phyloP scores from a whole-genome alignment of 2,113 vertebrate species.

The Oriolus oriolus region DNA sequence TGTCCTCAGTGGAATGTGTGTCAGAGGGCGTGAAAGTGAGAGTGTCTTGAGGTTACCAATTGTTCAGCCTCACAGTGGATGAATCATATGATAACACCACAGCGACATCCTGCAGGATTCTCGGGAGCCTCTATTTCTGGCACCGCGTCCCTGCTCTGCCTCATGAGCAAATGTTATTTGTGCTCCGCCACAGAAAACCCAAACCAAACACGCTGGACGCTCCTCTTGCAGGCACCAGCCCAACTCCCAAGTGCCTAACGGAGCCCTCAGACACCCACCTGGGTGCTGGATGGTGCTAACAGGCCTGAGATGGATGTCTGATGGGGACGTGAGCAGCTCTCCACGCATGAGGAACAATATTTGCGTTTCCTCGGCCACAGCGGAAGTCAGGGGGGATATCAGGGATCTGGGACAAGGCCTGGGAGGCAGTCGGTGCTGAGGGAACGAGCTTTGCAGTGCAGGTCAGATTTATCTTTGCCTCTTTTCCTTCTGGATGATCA shows the following conservation, averaged over 20 bases:
- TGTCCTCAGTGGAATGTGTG: conserved; percentile 54
- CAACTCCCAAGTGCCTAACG: neutral
- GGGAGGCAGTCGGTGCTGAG: neutral
- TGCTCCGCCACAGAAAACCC: conserved; percentile 11
- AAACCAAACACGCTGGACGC: neutral
- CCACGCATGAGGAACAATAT: neutral
- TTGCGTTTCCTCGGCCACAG: conserved; percentile 19
- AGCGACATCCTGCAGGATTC: conserved; percentile 72
- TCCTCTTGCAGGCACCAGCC: neutral
- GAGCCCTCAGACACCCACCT: neutral
- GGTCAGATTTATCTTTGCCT: neutral
- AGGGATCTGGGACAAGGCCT: neutral
- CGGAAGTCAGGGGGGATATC: neutral
- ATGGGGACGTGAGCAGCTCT: neutral
- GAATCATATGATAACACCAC: conserved; percentile 72
- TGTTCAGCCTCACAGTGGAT: conserved; percentile 63
- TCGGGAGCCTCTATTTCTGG: conserved; percentile 73
- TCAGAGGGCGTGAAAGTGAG: conserved; percentile 66
- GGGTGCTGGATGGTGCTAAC: neutral
- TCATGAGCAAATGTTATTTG: conserved; percentile 68
- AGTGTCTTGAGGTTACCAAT: conserved; percentile 60
- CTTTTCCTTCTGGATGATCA: neutral
- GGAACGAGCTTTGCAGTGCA: neutral
- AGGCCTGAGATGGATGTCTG: neutral
- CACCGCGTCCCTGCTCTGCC: conserved; percentile 60